Base-by-base conservation (phyloP, 2,888 invertebrate species). In the Hylaea fasciaria region DNA sequence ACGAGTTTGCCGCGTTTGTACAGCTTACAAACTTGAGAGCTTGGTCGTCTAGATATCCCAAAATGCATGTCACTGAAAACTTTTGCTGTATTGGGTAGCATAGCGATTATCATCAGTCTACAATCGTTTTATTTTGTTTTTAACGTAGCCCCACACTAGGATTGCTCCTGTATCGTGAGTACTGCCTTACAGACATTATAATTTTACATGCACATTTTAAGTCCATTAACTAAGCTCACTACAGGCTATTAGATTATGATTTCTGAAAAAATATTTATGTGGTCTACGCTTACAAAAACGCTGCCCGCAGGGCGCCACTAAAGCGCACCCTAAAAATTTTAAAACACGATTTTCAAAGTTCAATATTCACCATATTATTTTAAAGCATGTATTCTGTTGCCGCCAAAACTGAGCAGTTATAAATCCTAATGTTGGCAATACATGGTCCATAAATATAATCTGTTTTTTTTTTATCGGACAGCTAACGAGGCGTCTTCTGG, bases 351-450 rank as follows among this genome's bases (percentile, higher is more conserved):
- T 64, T 65, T 61, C 56, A 57, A 49, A 45, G 51, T 66, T 69
- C 22, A 54, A 40, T 64, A 50, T 57, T 64, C 44, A 62, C 55
- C 43, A 51, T 53, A 62, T 73, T n/a, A n/a, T n/a, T n/a, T n/a
- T 75, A 74, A 74, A 77, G 73, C 75, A 71, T 71, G 64, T 58
- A 64, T 32, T 58, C 70, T 71, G 72, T 68, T 68, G 66, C 74
- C 69, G 75, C 72, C 73, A 47, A 46, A 52, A 54, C 56, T 73
- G 75, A 77, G 74, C 74, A 71, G 32, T 73, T 67, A 69, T 65
- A 54, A 79, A 75, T 76, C 74, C 71, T 70, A 87, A 83, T 81
- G 83, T 88, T 89, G 87, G 89, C 86, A 86, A 80, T 72, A 74
- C 73, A 78, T 89, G 84, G 88, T 89, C 88, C 81, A 76, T 82